Evolutionary conservation across 2,888 invertebrate genomes (phyloP), one percentile per base, ranked within the genome.

Genomic region (Drosophila atripex): DNA sequence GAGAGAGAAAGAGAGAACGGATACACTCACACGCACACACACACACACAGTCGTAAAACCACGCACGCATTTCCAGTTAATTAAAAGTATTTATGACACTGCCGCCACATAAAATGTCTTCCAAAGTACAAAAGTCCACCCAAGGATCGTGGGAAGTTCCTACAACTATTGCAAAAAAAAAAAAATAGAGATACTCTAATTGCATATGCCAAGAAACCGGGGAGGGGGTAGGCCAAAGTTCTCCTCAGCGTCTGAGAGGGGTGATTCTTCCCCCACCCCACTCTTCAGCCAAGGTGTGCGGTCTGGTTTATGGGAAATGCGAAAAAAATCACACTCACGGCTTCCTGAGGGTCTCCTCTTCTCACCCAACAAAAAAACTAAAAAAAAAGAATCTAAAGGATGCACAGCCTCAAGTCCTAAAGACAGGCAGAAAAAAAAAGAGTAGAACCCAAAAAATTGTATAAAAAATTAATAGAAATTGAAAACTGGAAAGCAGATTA

Each of bases 141-240:
- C 70, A 89, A 89, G 89, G 89, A 89, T 89, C 88, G 88, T 88
- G 88, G 88, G 88, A 88, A 88, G 88, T 88, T 89, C 89, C 39
- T 68, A 7, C 58, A 25, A 28, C 32, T 28, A 21, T 30, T 21
- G 30, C 23, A 45, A 21, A 32, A 41, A 41, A 52, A 41, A 38
- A 47, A 38, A 61, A 63, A 63, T 65, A 64, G 52, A 65, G 64
- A 45, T 64, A 64, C 63, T 64, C 63, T 64, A 64, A 64, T 64
- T 64, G 86, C 75, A 78, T 77, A 73, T 76, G 73, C 60, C 18
- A 18, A 23, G 21, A 30, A 46, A 35, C 9, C 14, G 18, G 14
- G 50, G 21, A 0, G 16, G 53, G 43, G 65, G 28, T 21, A 43
- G 63, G 63, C 53, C 66, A 64, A 64, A 64, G 66, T 64, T 64